Base-by-base conservation (phyloP, 2,888 invertebrate species). In the Lacanobia oleracea region DNA sequence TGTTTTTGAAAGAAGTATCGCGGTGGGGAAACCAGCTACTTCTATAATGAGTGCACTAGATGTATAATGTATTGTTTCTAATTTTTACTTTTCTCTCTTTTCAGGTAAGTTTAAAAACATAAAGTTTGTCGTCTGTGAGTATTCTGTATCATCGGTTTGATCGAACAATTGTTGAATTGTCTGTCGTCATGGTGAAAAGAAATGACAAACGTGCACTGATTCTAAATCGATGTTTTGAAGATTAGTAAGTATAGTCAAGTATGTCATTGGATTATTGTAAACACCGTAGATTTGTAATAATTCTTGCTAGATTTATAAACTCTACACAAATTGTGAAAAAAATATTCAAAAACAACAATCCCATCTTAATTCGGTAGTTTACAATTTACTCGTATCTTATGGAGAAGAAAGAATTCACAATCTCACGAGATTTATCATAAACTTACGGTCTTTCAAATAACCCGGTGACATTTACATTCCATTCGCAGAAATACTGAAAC, bases 81-180 rank as follows among this genome's bases (percentile, higher is more conserved):
- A 70, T 21, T 18, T 6, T 27, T 48, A 21, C n/a, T 50, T 40
- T 57, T 56, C 4, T 68, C 9, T 66, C 8, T 45, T 79, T 79
- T 53, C 79, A 79, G 79, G 79, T 79, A 79, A 77, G 79, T 79
- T 53, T 21, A 45, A n/a, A 10, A 18, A 21, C 60, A 33, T 33
- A 27, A 48, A 33, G 21, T 5, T 16, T 3, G 3, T 1, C 12
- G 8, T 7, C 21, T 40, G 59, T 40, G 21, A 59, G 59, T 59
- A 40, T 7, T 21, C 57, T 33, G 33, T 56, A 33, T 14, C 14
- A 37, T 8, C 16, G 8, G 27, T 7, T 23, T 6, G n/a, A 14
- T 33, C 9, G 2, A 50, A 37, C n/a, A 1, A 23, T 27, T 50
- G 9, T 50, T n/a, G 50, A 50, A 9, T 50, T 10, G 2, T n/a